Evolutionary conservation across 2,888 invertebrate genomes (phyloP), one percentile per base, ranked within the genome.

Genomic region (Drosophila vallismaia): DNA sequence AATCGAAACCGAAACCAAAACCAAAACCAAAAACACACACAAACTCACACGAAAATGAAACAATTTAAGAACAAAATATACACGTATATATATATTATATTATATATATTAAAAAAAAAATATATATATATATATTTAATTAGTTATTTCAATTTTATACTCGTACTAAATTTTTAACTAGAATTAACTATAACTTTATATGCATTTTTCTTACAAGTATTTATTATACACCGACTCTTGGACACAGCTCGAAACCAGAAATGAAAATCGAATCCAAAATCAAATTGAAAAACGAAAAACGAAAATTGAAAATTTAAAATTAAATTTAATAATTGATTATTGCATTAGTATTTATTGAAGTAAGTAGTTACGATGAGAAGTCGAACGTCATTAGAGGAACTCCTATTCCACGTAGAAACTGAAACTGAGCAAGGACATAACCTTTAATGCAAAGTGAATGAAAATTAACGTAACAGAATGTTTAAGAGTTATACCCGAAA

Each of bases 101-200:
- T 28, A 75, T 58, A 74, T 40, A 56, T 24, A 36, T 36, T 36
- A 36, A n/a, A 36, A 28, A 36, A 28, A 1, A 19, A 2, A 19
- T 19, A 10, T 33, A 42, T 55, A 57, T 70, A 70, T 58, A 62
- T 53, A 63, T 56, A 63, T 76, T 67, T 77, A 81, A 76, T 81
- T 81, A 86, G 87, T 86, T 81, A 81, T 84, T 82, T 85, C 84
- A 83, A 83, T 88, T 88, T 80, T 80, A 86, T 84, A 75, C 67
- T 66, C 81, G 71, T 80, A 77, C 76, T 74, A 77, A 68, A 88
- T 84, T 84, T 88, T 84, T 84, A 84, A 84, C 77, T 84, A 84
- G 83, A 76, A 76, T 83, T 67, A 69, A 88, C 78, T 86, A 72
- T 83, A 88, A 80, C 83, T 87, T 86, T 81, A 71, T 82, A 82